Conservation (phyloP, 2,113 vertebrate genomes). For the Chloropsis cyanopogon region DNA sequence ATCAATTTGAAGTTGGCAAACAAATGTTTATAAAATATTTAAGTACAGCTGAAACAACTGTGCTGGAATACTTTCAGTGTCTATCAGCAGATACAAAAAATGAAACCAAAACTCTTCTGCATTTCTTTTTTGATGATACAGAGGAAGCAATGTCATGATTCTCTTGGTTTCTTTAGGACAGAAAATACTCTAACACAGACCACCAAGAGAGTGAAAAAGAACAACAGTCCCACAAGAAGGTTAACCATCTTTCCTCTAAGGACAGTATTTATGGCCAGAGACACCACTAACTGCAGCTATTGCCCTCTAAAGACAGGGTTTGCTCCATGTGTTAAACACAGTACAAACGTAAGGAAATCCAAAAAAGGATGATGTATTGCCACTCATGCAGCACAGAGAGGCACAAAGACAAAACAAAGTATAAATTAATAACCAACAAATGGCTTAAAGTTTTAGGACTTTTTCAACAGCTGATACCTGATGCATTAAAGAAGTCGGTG, state of each 20-base stretch:
- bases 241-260: constrained; percentile 41
- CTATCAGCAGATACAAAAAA: background rate
- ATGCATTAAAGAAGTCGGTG: background rate
- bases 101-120: background rate
- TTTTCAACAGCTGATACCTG: background rate
- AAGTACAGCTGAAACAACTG: background rate
- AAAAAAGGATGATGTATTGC: background rate
- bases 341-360: background rate
- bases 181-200: background rate
- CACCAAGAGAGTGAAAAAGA: background rate
- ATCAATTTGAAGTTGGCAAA: background rate
- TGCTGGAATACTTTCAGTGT: background rate
- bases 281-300: constrained; percentile 20
- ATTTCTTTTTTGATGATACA: background rate
- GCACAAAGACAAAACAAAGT: background rate
- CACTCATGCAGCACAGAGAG: background rate
- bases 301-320: constrained; percentile 1
- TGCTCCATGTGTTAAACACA: constrained; percentile 1
- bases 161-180: background rate
- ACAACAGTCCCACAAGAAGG: constrained; percentile 6
- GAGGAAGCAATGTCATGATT: background rate
- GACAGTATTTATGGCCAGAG: constrained; percentile 14
- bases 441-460: background rate
- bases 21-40: background rate
- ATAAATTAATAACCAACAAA: background rate